Evolutionary conservation across 1,140 invertebrate genomes (phyloP).

Genomic region (Eriosoma lanigerum): DNA sequence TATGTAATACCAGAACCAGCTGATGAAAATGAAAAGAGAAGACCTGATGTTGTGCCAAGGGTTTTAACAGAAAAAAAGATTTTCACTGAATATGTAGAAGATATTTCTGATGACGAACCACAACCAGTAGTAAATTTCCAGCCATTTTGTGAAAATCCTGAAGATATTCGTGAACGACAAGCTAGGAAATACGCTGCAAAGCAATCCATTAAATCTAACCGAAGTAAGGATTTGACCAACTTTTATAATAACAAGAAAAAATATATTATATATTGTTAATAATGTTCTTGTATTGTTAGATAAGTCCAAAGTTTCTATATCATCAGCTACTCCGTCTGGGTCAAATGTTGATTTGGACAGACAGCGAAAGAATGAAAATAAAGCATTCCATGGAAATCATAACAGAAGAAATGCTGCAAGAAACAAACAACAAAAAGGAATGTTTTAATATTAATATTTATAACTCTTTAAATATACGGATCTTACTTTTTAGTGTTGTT

Average conservation of each 20-base stretch:
- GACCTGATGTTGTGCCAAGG: constrained; percentile 38
- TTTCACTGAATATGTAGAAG: constrained; percentile 15
- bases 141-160: constrained; percentile 49
- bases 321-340: neutral
- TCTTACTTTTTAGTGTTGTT: too few relatives aligned
- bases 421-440: constrained; percentile 45
- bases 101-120: constrained; percentile 11
- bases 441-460: constrained; percentile 1
- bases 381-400: constrained; percentile 43
- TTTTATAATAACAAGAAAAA: neutral
- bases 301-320: constrained; percentile 5
- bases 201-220: constrained; percentile 18
- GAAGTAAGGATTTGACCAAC: neutral
- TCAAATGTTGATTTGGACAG: constrained; percentile 13
- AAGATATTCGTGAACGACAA: constrained; percentile 38
- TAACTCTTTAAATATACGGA: too few relatives aligned
- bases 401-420: constrained; percentile 47
- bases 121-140: constrained; percentile 13
- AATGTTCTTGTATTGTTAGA: neutral
- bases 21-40: constrained; percentile 43
- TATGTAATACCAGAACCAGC: constrained; percentile 46
- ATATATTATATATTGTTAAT: neutral
- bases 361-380: constrained; percentile 40
- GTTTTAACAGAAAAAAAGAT: constrained; percentile 23
- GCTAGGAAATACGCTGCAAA: constrained; percentile 37